Conservation (phyloP, 2,113 vertebrate species). For the Tachuris rubrigastra region DNA sequence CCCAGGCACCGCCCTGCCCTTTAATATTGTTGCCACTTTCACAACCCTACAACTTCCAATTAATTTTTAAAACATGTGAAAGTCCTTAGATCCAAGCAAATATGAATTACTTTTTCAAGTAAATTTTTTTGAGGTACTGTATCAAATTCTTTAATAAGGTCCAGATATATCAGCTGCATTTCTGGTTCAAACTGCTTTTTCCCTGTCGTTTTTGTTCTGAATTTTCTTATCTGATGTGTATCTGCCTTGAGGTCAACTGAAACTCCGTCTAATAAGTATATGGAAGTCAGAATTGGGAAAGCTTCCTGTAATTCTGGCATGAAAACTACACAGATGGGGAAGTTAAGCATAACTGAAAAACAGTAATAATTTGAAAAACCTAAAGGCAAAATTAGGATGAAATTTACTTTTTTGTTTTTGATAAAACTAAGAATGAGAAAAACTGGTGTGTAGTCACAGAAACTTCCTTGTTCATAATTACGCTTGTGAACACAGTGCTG, state of each 20-base stretch:
- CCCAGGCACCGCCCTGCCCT: not conserved
- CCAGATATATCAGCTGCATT: not conserved
- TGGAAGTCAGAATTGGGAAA: not conserved
- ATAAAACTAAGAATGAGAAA: not conserved
- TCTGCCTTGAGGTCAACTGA: slow-evolving; percentile 47
- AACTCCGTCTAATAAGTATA: not conserved
- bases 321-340: not conserved
- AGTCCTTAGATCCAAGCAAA: not conserved
- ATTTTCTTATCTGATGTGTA: slow-evolving; percentile 23
- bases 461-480: not conserved
- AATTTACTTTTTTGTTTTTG: not conserved
- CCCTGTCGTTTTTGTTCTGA: not conserved
- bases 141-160: slow-evolving; percentile 39
- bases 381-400: not conserved
- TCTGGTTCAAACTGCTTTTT: not conserved
- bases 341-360: not conserved
- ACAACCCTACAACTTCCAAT: not conserved
- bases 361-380: not conserved
- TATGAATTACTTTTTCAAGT: slow-evolving; percentile 8
- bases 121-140: not conserved
- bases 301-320: not conserved
- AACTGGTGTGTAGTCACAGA: not conserved
- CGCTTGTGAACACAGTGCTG: not conserved
- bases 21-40: not conserved
- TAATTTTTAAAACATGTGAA: not conserved